phyloP scores from a whole-genome alignment of 2,888 invertebrate genomes.

The Caenorhabditis imperialis region DNA sequence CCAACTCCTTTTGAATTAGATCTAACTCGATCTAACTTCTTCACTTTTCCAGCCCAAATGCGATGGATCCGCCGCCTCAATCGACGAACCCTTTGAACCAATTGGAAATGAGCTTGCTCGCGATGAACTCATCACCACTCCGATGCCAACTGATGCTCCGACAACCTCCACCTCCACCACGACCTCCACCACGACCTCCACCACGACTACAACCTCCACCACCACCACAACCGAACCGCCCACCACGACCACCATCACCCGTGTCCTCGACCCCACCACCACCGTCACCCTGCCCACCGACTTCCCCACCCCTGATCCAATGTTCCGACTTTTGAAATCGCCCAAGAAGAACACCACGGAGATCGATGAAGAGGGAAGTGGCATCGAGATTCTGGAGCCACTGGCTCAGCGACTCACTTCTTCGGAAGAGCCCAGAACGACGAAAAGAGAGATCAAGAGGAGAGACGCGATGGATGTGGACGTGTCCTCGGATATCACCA shows the following conservation, averaged over 20 bases:
- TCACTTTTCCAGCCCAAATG: slow-evolving; percentile 39
- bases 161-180: slow-evolving; percentile 18
- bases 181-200: slow-evolving; percentile 12
- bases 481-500: slow-evolving; percentile 74
- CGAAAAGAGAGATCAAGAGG: slow-evolving; percentile 59
- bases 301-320: slow-evolving; percentile 56
- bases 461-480: slow-evolving; percentile 73
- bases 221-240: slow-evolving; percentile 12
- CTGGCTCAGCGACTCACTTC: slow-evolving; percentile 41
- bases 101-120: slow-evolving; percentile 44
- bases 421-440: slow-evolving; percentile 38
- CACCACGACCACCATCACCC: slow-evolving; percentile 19
- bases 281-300: slow-evolving; percentile 57
- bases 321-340: slow-evolving; percentile 48
- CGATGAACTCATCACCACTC: slow-evolving; percentile 51
- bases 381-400: slow-evolving; percentile 27
- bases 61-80: slow-evolving; percentile 32
- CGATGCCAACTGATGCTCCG: slow-evolving; percentile 27
- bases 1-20: too few relatives aligned
- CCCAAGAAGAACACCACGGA: slow-evolving; percentile 19
- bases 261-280: slow-evolving; percentile 44
- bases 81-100: slow-evolving; percentile 34
- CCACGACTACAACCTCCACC: slow-evolving; percentile 20
- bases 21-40: too few relatives aligned
- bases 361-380: slow-evolving; percentile 45